Evolutionary conservation across 2,113 vertebrate genomes (phyloP), one percentile per base, ranked within the genome.

Genomic region (Coptodon bakossiorum): DNA sequence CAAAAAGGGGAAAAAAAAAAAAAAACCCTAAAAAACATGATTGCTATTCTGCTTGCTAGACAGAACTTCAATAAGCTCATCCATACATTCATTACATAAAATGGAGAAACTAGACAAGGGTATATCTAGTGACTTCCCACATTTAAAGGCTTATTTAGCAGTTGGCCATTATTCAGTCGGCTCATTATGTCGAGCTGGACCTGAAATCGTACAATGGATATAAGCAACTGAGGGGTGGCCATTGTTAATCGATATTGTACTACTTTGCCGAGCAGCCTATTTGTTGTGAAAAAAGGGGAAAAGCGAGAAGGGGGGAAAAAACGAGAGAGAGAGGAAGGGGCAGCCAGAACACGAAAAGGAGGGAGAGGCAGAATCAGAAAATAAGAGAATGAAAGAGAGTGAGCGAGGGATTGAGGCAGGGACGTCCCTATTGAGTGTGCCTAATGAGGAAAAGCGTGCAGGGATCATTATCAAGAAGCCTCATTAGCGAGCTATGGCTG

Each of bases 401-500:
- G 81, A 88, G 93, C 73, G 43, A 84, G 81, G 90, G 88, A 91
- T 57, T 80, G 88, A 92, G 88, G 91, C 90, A 94, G 89, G 87
- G 90, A 93, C 88, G 86, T 96, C 93, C 95, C 93, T 86, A 93
- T 94, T 95, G 94, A 95, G 96, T 81, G 90, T 88, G 93, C 93
- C 95, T 95, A 95, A 96, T 95, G 95, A 95, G 94, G 94, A 96
- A 95, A 94, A 95, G 93, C 93, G 89, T 94, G 94, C 94, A 84
- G 95, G 91, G 95, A 96, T 96, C 94, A 95, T 96, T 95, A 96
- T 96, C 95, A 96, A 95, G 94, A 92, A 95, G 95, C 91, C 94
- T 96, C 95, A 96, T 96, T 96, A 96, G 90, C 81, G 82, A 93
- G 91, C 90, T 91, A 80, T 87, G 83, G 91, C 90, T 90, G 93